phyloP scores from a whole-genome alignment of 2,888 invertebrate species.

The Cephus nigrinus region DNA sequence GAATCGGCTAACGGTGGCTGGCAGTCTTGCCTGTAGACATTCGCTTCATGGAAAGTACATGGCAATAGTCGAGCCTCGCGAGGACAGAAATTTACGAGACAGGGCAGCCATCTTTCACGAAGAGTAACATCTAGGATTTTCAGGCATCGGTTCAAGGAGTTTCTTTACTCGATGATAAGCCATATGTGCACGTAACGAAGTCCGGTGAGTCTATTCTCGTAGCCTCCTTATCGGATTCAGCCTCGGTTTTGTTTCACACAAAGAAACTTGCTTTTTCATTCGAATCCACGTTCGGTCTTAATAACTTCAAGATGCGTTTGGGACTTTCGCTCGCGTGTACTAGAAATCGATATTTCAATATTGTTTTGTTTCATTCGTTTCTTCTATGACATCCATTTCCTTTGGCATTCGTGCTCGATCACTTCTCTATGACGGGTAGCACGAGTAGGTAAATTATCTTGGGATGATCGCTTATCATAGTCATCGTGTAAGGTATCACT shows the following conservation, averaged over 20 bases:
- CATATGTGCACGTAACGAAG: not conserved
- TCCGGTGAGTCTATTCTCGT: not conserved
- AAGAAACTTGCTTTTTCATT: not conserved
- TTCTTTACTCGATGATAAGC: not conserved
- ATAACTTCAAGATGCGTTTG: not conserved
- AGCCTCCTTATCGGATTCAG: not conserved
- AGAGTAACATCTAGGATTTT: slow-evolving; percentile 49
- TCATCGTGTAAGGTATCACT: not conserved
- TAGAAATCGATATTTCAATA: not conserved
- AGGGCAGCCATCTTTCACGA: slow-evolving; percentile 54
- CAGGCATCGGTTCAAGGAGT: slow-evolving; percentile 35
- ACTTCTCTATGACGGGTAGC: not conserved
- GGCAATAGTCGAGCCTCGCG: slow-evolving; percentile 43
- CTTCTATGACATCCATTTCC: not conserved
- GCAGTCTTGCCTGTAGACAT: slow-evolving; percentile 34
- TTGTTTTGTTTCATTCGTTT: not conserved
- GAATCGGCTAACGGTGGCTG: not conserved
- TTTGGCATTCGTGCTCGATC: not conserved
- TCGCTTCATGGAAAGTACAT: slow-evolving; percentile 9
- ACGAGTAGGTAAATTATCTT: not conserved
- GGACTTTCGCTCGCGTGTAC: not conserved
- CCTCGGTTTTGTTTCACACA: not conserved
- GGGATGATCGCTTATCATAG: not conserved
- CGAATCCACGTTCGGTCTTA: not conserved
- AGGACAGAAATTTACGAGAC: slow-evolving; percentile 52